Evolutionary conservation across 2,113 vertebrate genomes (phyloP), one percentile per base, ranked within the genome.

Genomic region (Psilopsiagon aurifrons): DNA sequence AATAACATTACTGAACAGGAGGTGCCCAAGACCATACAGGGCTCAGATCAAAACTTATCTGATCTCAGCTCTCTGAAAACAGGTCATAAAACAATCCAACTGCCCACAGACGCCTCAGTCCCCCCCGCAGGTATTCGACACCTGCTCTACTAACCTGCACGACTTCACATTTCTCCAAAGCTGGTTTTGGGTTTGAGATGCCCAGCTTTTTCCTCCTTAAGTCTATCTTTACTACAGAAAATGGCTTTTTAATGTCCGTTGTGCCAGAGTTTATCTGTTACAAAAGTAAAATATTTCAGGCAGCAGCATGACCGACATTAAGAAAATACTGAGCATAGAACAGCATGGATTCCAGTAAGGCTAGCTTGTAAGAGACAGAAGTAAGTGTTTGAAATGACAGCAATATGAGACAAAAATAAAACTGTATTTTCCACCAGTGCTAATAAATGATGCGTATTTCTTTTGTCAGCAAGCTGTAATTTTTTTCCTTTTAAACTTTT

Each of bases 121-220:
- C 51, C 51, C 22, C 88, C 66, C 57, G 39, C 77, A 47, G 76
- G 17, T 9, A 29, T 28, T 49, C 60, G 71, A 47, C 54, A 88
- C 64, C 64, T 3, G 43, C 33, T 60, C 60, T 31, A 9, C 39
- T 15, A 43, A 86, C 63, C n/a, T 1, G 0, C 0, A 0, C 13
- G 35, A 67, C 44, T 83, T 29, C 37, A 49, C 4, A 0, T 66
- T 83, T 90, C 85, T 78, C 20, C 64, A 83, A 47, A 83, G 62
- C 37, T 52, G 16, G 8, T 22, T 91, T 88, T 74, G 68, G n/a
- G 86, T 92, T 73, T 76, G 60, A 93, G 81, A 80, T 77, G 87
- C 54, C n/a, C 79, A 76, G 75, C 59, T 41, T 93, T 83, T 84
- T 88, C 28, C 49, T 94, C 86, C 49, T 63, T 5, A 89, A 86